Base-by-base conservation (phyloP, 2,113 vertebrate species). In the Clarias gariepinus region DNA sequence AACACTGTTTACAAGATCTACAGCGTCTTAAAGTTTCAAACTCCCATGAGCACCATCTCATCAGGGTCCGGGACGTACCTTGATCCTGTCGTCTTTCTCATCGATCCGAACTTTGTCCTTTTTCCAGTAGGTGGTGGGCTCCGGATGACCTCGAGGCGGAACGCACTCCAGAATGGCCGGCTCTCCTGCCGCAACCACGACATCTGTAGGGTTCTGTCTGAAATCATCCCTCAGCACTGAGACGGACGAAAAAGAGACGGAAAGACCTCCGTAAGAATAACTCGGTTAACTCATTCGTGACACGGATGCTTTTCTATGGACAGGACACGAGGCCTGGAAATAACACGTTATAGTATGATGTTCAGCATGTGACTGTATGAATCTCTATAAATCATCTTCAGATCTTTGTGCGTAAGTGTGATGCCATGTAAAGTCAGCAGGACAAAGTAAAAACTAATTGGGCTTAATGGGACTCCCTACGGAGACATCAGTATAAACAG, bases 71-170 rank as follows among this genome's bases (percentile, higher is more conserved):
- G 55, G 28, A 95, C 96, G 96, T 89, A 99, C 98, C 52, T 96
- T 98, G 90, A 99, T 97, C 86, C 97, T 95, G 85, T 99, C 98
- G 85, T 99, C 98, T 58, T 93, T 96, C 91, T 99, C 98, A 58
- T 98, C 97, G 25, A 99, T 96, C 82, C 96, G 96, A 87, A 97
- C 94, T 96, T 98, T 98, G 91, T 99, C 98, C 87, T 99, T 99
- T 91, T 97, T 99, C 98, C 98, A 99, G 95, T 96, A 99, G 93
- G 97, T 98, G 85, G 98, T 98, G 74, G 98, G 98, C 86, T 99
- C 98, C 0, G 98, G 98, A 88, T 99, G 98, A 69, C 98, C 98
- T 78, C 98, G 95, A 8, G 98, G 98, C 0, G 98, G 98, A 57
- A 99, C 96, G 85, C 98, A 99, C 89, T 99, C 98, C 91, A 99